phyloP scores from a whole-genome alignment of 2,113 vertebrate species.

The Odobenus rosmarus region DNA sequence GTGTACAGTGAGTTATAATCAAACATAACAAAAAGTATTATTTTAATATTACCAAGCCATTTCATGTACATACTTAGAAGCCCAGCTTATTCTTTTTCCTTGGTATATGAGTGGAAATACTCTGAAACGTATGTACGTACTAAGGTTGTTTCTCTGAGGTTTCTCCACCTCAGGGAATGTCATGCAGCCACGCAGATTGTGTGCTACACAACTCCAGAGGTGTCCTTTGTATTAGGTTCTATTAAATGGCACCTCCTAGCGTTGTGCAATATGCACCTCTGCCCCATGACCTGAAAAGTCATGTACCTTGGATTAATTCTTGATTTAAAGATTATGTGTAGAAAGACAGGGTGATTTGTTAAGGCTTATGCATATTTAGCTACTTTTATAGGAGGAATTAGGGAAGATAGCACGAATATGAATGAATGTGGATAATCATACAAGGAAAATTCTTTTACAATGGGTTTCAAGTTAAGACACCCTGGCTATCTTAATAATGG shows the following conservation, averaged over 20 bases:
- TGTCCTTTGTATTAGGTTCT: neutral
- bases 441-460: neutral
- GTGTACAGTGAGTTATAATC: neutral
- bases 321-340: neutral
- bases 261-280: neutral
- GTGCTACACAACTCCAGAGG: neutral
- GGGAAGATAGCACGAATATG: neutral
- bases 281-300: neutral
- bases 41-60: neutral
- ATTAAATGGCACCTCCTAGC: neutral
- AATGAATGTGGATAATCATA: conserved; percentile 13
- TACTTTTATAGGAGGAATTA: conserved; percentile 2
- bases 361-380: neutral
- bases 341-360: neutral
- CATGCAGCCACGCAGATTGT: neutral
- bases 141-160: neutral
- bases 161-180: neutral
- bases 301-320: neutral
- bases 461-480: conserved; percentile 25
- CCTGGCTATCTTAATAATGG: neutral
- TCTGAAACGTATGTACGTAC: neutral
- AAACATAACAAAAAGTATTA: neutral
- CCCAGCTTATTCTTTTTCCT: neutral
- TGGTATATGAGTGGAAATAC: neutral
- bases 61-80: neutral